phyloP scores from a whole-genome alignment of 2,113 vertebrate genomes.

The Mormoops blainvillei region DNA sequence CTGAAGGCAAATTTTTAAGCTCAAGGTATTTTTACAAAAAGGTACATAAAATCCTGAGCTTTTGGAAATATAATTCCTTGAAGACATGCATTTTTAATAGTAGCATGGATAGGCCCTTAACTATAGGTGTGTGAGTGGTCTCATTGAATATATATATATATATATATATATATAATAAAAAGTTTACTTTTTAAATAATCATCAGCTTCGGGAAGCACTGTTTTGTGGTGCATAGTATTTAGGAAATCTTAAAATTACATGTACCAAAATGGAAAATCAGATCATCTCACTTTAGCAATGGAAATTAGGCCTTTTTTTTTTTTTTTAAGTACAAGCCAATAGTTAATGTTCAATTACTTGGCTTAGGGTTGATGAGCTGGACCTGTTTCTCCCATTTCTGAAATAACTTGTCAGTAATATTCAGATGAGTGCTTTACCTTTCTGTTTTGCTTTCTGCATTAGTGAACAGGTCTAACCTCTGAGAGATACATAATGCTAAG shows the following conservation, averaged over 20 bases:
- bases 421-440: not conserved
- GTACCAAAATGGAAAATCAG: not conserved
- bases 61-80: conserved; percentile 36
- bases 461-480: not conserved
- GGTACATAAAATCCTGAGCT: not conserved
- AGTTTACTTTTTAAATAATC: not conserved
- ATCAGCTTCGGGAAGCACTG: not conserved
- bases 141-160: not conserved
- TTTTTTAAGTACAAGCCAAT: not conserved
- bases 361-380: not conserved
- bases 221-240: conserved; percentile 5
- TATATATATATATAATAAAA: not conserved
- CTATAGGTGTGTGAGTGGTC: not conserved
- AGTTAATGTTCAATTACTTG: not conserved
- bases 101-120: conserved; percentile 2
- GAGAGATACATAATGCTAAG: not conserved
- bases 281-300: not conserved
- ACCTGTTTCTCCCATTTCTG: not conserved
- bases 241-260: conserved; percentile 8
- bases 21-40: not conserved
- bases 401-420: not conserved
- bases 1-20: not conserved
- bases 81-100: conserved; percentile 56
- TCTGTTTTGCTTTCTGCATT: not conserved
- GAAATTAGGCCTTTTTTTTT: not conserved